Conservation (phyloP, 2,113 vertebrate species). For the Phyllostomus hastatus region DNA sequence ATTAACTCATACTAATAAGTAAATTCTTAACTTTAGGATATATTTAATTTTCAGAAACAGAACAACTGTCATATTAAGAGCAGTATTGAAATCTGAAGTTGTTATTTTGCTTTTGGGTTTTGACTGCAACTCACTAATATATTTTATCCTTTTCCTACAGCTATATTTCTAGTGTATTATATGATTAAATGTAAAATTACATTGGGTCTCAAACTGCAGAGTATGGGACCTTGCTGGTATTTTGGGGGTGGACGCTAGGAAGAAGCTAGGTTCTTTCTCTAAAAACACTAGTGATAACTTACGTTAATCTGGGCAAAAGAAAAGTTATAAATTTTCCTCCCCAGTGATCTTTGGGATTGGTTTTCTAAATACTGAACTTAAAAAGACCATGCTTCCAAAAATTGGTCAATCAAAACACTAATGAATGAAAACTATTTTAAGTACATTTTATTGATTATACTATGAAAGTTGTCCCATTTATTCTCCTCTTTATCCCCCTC, state of each 20-base stretch:
- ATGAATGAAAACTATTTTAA: not conserved
- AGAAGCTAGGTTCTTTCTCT: not conserved
- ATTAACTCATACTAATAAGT: not conserved
- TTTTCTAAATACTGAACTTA: slow-evolving; percentile 15
- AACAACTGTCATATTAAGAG: not conserved
- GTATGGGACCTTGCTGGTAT: not conserved
- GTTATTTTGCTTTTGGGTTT: not conserved
- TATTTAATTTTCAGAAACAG: slow-evolving; percentile 25
- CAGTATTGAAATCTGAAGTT: not conserved
- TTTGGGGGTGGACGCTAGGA: not conserved
- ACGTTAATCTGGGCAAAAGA: not conserved
- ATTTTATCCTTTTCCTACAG: not conserved
- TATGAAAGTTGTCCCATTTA: too few species aligned
- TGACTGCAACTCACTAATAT: not conserved
- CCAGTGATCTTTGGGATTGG: not conserved
- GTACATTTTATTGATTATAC: too few species aligned
- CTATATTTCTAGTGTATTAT: not conserved
- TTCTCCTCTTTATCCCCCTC: too few species aligned
- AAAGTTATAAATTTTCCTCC: not conserved
- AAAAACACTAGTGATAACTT: not conserved
- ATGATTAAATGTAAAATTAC: not conserved
- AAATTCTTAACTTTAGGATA: not conserved
- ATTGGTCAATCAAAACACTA: not conserved
- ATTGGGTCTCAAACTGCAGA: not conserved
- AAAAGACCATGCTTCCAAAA: not conserved